Evolutionary conservation across 1,140 invertebrate species (phyloP), one percentile per base, ranked within the genome.

Genomic region (Acromyrmex heyeri): DNA sequence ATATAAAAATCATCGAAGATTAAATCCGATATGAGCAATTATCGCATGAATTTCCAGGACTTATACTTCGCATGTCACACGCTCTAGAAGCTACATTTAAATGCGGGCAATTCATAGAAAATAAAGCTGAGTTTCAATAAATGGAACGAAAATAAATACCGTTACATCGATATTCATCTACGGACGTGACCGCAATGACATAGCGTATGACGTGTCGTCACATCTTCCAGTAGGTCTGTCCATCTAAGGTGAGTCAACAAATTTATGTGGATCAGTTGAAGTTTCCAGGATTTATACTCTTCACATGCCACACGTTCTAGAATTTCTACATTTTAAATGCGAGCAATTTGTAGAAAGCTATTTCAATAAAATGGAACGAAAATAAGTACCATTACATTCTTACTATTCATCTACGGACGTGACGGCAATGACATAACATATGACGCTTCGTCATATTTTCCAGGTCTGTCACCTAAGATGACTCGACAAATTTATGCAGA

Each of bases 401-500:
- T 21, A 7, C 44, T 10, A 18, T 55, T 6, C 14, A 21, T 16
- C 0, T 70, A 82, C 53, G 24, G 12, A 65, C 6, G 30, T 34
- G 18, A 14, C 24, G 55, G 72, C 69, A 61, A 83, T n/a, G 53
- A 48, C 67, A 61, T 73, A 24, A 38, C 21, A 6, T 16, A 69
- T 27, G 24, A 24, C 8, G 55, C 38, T 0, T 18, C 3, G 69
- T 83, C 69, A 48, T 34, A n/a, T 59, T 55, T 73, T 61, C 34
- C 30, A 21, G 16, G 38, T 38, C n/a, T 73, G 34, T 73, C 79
- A 82, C 34, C 24, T 27, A 4, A 27, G 6, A 3, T 82, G 79
- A 83, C 24, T 75, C 79, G 73, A 75, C 69, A 70, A 75, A 61
- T 73, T 75, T n/a, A 62, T 50, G 44, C 69, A 30, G 55, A 82